Conservation (phyloP, 1,140 invertebrate species). For the Babylonia areolata region DNA sequence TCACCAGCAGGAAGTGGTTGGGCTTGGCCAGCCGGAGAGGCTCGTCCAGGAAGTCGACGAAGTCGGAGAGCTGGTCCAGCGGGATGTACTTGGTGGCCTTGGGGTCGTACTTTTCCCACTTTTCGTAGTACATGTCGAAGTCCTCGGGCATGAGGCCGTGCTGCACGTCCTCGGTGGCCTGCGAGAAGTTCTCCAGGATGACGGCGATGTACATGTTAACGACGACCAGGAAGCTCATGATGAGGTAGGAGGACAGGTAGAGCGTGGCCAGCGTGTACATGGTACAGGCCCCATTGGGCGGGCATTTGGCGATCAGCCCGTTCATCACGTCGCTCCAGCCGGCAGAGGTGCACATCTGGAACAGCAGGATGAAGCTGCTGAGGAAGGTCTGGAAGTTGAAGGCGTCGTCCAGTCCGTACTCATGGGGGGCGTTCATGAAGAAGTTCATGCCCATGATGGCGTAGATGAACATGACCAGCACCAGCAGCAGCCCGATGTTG, state of each 20-base stretch:
- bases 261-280: slow-evolving; percentile 94
- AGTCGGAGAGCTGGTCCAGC: slow-evolving; percentile 94
- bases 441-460: slow-evolving; percentile 99
- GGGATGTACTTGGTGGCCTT: slow-evolving; percentile 97
- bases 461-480: slow-evolving; percentile 99
- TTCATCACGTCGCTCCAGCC: slow-evolving; percentile 97
- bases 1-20: slow-evolving; percentile 99
- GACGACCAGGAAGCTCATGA: slow-evolving; percentile 98
- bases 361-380: slow-evolving; percentile 97
- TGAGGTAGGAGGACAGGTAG: slow-evolving; percentile 95
- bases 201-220: slow-evolving; percentile 99
- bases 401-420: slow-evolving; percentile 94
- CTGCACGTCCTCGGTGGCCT: slow-evolving; percentile 98
- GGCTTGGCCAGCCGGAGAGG: slow-evolving; percentile 92
- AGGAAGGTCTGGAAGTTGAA: slow-evolving; percentile 99
- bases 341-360: slow-evolving; percentile 98
- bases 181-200: slow-evolving; percentile 98
- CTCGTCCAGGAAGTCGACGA: slow-evolving; percentile 86
- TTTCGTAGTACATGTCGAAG: slow-evolving; percentile 99
- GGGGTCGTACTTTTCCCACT: slow-evolving; percentile 99
- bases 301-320: slow-evolving; percentile 92
- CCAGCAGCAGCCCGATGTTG: slow-evolving; percentile 98
- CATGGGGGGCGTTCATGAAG: slow-evolving; percentile 97
- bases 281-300: slow-evolving; percentile 82
- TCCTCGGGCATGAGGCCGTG: slow-evolving; percentile 98